A percentile compares a stretch with the other conserved stretches of the same genome.
phyloP scores from a whole-genome alignment of 1,140 invertebrate genomes.

The Luehdorfia chinensis region DNA sequence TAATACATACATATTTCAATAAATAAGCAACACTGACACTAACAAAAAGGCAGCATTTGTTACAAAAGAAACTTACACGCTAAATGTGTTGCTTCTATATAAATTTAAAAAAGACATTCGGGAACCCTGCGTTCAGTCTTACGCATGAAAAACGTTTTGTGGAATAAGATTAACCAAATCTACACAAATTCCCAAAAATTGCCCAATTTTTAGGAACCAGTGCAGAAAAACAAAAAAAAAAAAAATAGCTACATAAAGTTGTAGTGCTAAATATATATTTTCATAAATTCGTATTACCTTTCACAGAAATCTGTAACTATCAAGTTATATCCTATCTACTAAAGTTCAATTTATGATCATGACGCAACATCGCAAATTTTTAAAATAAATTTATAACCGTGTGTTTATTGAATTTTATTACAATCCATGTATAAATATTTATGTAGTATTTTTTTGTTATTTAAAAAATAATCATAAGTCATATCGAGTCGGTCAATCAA shows the following conservation, averaged over 20 bases:
- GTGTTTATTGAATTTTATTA: not conserved
- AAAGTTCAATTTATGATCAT: slow-evolving; percentile 2
- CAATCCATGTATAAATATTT: too few relatives aligned
- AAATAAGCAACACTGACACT: slow-evolving; percentile 44
- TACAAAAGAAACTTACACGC: slow-evolving; percentile 39
- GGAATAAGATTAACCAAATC: not conserved
- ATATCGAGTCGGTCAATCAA: too few relatives aligned
- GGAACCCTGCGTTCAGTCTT: slow-evolving; percentile 48
- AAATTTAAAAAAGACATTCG: slow-evolving; percentile 26
- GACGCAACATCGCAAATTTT: slow-evolving; percentile 6
- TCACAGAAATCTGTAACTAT: slow-evolving; percentile 7
- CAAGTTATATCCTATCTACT: slow-evolving; percentile 4
- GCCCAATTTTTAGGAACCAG: not conserved
- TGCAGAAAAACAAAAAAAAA: too few relatives aligned
- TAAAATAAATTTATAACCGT: too few relatives aligned
- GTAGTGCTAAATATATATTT: not conserved
- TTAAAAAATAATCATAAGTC: too few relatives aligned
- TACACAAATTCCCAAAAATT: not conserved
- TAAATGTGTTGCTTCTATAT: slow-evolving; percentile 33
- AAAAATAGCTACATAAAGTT: too few relatives aligned
- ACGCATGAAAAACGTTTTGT: slow-evolving; percentile 21
- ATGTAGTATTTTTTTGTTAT: too few relatives aligned
- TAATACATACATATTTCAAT: slow-evolving; percentile 29
- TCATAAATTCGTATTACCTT: slow-evolving; percentile 11
- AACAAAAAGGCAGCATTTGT: slow-evolving; percentile 52